Evolutionary conservation across 1,140 invertebrate species (phyloP), one percentile per base, ranked within the genome.

Genomic region (Drosophila busckii): DNA sequence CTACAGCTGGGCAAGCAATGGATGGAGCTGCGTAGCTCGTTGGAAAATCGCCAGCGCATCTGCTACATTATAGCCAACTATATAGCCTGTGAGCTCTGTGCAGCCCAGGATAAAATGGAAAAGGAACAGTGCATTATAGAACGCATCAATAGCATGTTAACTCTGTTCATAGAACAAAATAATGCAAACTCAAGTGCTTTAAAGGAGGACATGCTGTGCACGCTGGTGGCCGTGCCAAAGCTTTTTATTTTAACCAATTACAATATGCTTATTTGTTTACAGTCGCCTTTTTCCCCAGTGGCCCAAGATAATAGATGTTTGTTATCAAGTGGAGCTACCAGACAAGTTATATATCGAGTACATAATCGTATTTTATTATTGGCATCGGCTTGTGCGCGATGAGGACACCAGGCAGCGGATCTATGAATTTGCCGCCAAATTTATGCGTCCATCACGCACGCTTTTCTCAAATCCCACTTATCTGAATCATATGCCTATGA

Each of bases 341-440:
- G 80, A 84, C 50, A 84, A 70, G 34, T 45, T 80, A 17, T 78
- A 50, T 23, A 80, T 78, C 35, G 56, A 78, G 65, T 78, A 78
- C 38, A 73, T 78, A 48, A 65, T 78, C 22, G 82, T 78, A 50
- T 78, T 84, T 46, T 84, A 82, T 50, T 84, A 80, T 41, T 84
- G 80, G 80, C 70, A 75, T 26, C 42, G 61, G 12, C 49, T 84
- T n/a, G 64, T 70, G 42, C 54, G 54, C 2, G 63, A 84, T 22
- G 61, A 63, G 16, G 10, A 15, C 4, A 55, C 48, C 3, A 68
- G 42, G 7, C 48, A 75, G 35, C 54, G 52, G 2, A 80, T 84
- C 6, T 49, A 70, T 26, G 62, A 80, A 3, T 84, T 84, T 60
- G 80, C 80, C 1, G 53, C 44, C 1, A 80, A 48, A 20, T 84